Evolutionary conservation across 2,888 invertebrate genomes (phyloP).

Genomic region (Oxycera nigricornis): DNA sequence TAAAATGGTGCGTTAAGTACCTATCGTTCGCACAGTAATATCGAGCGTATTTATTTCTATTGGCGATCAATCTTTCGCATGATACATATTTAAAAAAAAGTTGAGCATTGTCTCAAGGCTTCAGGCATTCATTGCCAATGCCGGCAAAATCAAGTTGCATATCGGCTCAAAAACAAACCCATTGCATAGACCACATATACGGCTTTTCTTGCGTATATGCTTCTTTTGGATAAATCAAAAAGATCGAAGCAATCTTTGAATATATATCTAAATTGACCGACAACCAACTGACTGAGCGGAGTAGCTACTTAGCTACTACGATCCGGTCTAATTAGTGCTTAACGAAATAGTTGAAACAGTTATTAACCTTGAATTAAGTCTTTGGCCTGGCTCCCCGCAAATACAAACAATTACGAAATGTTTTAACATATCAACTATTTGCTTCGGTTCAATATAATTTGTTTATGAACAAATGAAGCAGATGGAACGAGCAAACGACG

Average conservation of each 20-base stretch:
- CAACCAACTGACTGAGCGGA: neutral
- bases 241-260: neutral
- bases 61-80: no score
- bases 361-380: constrained; percentile 28
- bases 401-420: neutral
- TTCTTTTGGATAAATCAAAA: neutral
- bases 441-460: neutral
- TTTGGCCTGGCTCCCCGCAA: neutral
- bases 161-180: neutral
- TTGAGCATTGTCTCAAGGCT: constrained; percentile 25
- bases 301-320: neutral
- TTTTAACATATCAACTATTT: neutral
- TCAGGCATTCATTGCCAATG: constrained; percentile 33
- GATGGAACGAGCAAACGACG: neutral
- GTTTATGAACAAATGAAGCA: neutral
- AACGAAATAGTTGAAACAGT: neutral
- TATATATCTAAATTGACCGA: neutral
- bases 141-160: neutral
- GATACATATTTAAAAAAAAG: neutral
- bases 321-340: constrained; percentile 30
- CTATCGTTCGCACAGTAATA: no score
- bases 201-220: constrained; percentile 3
- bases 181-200: no score
- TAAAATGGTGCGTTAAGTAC: no score
- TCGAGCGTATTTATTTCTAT: no score